These are phyloP conservation scores for Sinopyrophorus schimmeli DNA, from an alignment of 2,888 invertebrate species.

Conservation along the genomic window DNA sequence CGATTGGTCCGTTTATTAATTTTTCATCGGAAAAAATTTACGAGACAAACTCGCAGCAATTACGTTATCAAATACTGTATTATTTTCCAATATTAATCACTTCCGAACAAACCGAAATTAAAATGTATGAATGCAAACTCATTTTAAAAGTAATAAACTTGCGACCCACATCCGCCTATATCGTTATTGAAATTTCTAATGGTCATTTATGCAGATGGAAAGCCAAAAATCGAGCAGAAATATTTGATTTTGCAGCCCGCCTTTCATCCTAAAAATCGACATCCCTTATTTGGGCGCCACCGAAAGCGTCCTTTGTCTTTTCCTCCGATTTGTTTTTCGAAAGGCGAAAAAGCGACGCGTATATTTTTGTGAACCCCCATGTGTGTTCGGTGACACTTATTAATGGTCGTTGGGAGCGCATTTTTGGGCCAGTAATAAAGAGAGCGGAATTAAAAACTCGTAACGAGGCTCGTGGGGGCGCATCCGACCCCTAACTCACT, in stretches of 20 bases:
- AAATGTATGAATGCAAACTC: conserved; percentile 48
- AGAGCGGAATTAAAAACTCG: conserved; percentile 52
- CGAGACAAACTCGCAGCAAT: no score
- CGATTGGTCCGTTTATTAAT: no score
- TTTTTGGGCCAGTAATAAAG: conserved; percentile 47
- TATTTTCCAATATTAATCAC: conserved; percentile 28
- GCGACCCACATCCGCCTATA: conserved; percentile 41
- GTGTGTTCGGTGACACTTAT: conserved; percentile 42
- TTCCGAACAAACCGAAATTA: conserved; percentile 26
- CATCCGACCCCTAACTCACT: conserved; percentile 43
- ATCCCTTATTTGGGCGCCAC: no score
- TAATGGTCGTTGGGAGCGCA: conserved; percentile 45
- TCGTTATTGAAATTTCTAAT: conserved; percentile 48
- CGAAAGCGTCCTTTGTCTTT: not conserved
- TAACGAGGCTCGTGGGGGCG: conserved; percentile 48
- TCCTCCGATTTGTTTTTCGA: not conserved
- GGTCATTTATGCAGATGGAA: conserved; percentile 48
- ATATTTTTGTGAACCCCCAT: conserved; percentile 9
- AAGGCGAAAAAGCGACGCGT: conserved; percentile 5
- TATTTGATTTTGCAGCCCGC: conserved; percentile 38
- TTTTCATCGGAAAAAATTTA: no score
- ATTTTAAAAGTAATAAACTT: conserved; percentile 47
- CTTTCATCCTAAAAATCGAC: conserved; percentile 35
- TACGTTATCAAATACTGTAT: no score
- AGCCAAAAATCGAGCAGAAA: conserved; percentile 39